Evolutionary conservation across 2,888 invertebrate genomes (phyloP).

Genomic region (Thecophora atra): DNA sequence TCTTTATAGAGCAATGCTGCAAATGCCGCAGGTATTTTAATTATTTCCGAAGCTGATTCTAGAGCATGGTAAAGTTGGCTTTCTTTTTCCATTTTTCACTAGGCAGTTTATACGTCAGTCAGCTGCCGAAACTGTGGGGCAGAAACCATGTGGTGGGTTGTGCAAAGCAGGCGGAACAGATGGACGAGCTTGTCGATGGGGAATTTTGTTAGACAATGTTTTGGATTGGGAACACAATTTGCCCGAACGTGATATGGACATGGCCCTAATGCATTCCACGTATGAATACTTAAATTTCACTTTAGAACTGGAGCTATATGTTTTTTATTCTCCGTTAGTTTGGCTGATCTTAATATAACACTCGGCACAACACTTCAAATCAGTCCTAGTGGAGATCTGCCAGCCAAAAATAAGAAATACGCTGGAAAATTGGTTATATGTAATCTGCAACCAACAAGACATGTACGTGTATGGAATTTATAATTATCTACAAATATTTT

Average conservation of each 20-base stretch:
- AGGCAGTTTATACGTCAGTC: constrained; percentile 83
- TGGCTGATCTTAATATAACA: constrained; percentile 92
- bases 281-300: constrained; percentile 42
- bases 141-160: constrained; percentile 73
- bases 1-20: constrained; percentile 92
- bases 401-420: constrained; percentile 83
- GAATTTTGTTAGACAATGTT: constrained; percentile 88
- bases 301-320: neutral
- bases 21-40: constrained; percentile 75
- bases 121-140: constrained; percentile 85
- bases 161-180: constrained; percentile 69
- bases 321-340: constrained; percentile 69
- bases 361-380: constrained; percentile 98
- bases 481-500: constrained; percentile 68
- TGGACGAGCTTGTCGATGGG: constrained; percentile 87
- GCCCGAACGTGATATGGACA: constrained; percentile 84
- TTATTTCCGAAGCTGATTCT: constrained; percentile 42
- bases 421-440: constrained; percentile 91
- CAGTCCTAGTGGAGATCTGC: constrained; percentile 93
- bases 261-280: constrained; percentile 86
- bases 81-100: constrained; percentile 43
- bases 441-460: constrained; percentile 97
- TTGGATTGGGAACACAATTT: constrained; percentile 97
- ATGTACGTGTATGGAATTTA: constrained; percentile 70
- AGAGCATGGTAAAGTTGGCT: neutral